Conservation (phyloP, 2,888 invertebrate species). For the Apotomis turbidana region DNA sequence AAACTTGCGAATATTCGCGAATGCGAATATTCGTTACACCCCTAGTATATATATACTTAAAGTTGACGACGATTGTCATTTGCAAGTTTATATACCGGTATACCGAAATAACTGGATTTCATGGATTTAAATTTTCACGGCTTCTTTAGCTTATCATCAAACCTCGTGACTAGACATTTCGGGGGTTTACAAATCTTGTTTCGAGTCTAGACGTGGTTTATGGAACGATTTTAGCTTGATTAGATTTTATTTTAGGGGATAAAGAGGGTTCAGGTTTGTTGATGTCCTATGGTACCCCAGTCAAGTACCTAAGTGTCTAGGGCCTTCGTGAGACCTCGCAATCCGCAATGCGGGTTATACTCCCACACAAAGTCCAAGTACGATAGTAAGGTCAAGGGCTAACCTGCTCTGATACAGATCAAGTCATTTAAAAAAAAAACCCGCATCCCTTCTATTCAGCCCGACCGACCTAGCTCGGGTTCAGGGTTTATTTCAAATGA, state of each 20-base stretch:
- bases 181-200: slow-evolving; percentile 3
- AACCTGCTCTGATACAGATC: too few species aligned
- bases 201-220: background rate
- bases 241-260: background rate
- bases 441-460: too few species aligned
- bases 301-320: too few species aligned
- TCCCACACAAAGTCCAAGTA: too few species aligned
- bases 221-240: background rate
- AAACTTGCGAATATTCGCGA: too few species aligned
- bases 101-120: slow-evolving; percentile 2
- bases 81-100: background rate
- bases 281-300: too few species aligned
- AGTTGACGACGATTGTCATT: slow-evolving; percentile 16
- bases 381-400: too few species aligned
- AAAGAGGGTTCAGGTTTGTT: background rate
- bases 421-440: too few species aligned
- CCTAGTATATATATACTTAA: background rate
- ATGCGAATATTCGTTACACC: too few species aligned
- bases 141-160: slow-evolving; percentile 8
- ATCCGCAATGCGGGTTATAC: too few species aligned
- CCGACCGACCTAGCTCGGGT: background rate
- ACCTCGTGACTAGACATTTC: background rate
- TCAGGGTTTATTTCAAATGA: background rate
- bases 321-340: too few species aligned
- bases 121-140: slow-evolving; percentile 11